phyloP scores from a whole-genome alignment of 2,888 invertebrate genomes.

The Empis stercorea region DNA sequence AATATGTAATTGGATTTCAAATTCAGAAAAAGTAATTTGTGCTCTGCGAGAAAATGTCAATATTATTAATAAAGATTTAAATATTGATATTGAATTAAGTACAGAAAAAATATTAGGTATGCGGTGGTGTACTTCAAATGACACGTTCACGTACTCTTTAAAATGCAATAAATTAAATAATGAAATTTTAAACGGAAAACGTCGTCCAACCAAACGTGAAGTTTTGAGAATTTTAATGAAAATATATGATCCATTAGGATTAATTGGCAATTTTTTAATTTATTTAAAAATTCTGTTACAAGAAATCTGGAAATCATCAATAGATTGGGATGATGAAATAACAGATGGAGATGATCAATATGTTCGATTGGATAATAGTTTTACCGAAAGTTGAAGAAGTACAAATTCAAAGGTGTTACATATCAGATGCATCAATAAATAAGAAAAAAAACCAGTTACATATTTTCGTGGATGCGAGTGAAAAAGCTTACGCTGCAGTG shows the following conservation, averaged over 20 bases:
- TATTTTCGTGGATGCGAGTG: slow-evolving; percentile 3
- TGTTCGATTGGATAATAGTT: slow-evolving; percentile 14
- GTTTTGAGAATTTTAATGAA: slow-evolving; percentile 16
- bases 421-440: slow-evolving; percentile 2
- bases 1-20: background rate
- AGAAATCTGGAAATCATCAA: too few relatives aligned
- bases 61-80: too few relatives aligned
- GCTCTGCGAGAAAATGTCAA: too few relatives aligned
- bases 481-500: too few relatives aligned
- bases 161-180: background rate
- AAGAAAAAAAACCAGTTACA: slow-evolving; percentile 10
- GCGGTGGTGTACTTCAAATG: slow-evolving; percentile 2
- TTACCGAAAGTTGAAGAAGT: slow-evolving; percentile 4
- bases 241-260: slow-evolving; percentile 21
- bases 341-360: slow-evolving; percentile 7
- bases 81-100: too few relatives aligned
- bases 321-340: slow-evolving; percentile 5
- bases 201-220: background rate
- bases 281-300: slow-evolving; percentile 16
- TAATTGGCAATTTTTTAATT: slow-evolving; percentile 15
- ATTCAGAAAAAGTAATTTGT: background rate
- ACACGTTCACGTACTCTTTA: slow-evolving; percentile 1
- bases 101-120: slow-evolving; percentile 5
- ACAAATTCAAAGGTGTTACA: background rate
- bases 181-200: too few relatives aligned